Evolutionary conservation across 2,888 invertebrate species (phyloP).

Genomic region (Troides helena): DNA sequence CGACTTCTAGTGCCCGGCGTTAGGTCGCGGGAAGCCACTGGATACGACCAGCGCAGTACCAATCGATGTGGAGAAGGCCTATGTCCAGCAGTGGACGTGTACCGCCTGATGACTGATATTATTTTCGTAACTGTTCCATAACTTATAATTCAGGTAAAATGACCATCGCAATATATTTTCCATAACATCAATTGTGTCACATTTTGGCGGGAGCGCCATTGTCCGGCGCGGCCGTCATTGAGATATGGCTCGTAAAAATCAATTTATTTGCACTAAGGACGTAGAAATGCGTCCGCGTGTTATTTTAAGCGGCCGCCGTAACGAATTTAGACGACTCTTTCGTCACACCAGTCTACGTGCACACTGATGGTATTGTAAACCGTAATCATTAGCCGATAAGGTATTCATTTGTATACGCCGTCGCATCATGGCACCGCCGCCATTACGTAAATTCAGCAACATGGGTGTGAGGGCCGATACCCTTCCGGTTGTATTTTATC

Average conservation of each 20-base stretch:
- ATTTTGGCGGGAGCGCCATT: slow-evolving; percentile 14
- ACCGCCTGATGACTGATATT: not conserved
- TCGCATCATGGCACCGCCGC: slow-evolving; percentile 7
- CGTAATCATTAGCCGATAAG: slow-evolving; percentile 12
- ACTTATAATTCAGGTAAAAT: too few species aligned
- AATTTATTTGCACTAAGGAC: slow-evolving; percentile 39
- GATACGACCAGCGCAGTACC: too few species aligned
- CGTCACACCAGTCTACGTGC: slow-evolving; percentile 30
- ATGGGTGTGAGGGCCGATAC: slow-evolving; percentile 14
- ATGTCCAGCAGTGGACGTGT: too few species aligned
- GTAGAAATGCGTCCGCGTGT: slow-evolving; percentile 40
- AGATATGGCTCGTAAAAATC: slow-evolving; percentile 27
- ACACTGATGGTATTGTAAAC: slow-evolving; percentile 9
- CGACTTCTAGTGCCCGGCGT: too few species aligned
- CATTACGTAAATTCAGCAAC: slow-evolving; percentile 22
- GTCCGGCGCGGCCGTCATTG: slow-evolving; percentile 23
- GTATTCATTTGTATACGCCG: slow-evolving; percentile 12
- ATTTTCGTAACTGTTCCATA: not conserved
- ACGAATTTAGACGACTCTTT: slow-evolving; percentile 38
- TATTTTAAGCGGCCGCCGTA: slow-evolving; percentile 39
- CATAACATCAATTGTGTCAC: slow-evolving; percentile 13
- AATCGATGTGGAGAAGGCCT: too few species aligned
- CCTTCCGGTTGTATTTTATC: slow-evolving; percentile 16
- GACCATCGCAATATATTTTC: not conserved
- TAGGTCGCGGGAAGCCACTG: too few species aligned